phyloP scores from a whole-genome alignment of 2,113 vertebrate genomes.

The Sterrhoptilus dennistouni region DNA sequence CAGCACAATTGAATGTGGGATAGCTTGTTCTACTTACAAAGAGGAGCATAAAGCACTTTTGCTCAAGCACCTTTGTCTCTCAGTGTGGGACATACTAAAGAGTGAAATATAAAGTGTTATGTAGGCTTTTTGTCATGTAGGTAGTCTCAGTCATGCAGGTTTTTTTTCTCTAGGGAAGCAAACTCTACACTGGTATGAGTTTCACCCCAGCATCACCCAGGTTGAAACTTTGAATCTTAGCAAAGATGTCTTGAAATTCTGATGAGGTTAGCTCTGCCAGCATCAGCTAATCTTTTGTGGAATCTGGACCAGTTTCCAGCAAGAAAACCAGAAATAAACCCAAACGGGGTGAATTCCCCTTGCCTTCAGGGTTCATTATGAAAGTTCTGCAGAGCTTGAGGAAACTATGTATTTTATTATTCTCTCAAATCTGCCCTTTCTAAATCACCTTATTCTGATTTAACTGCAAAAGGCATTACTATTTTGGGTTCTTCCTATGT shows the following conservation, averaged over 20 bases:
- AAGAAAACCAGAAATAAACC: background rate
- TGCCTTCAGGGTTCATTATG: slow-evolving; percentile 40
- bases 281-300: slow-evolving; percentile 53
- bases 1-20: background rate
- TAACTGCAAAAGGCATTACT: slow-evolving; percentile 82
- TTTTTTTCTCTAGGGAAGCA: background rate
- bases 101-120: background rate
- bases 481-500: slow-evolving; percentile 80
- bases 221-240: background rate
- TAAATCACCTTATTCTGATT: slow-evolving; percentile 78
- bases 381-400: slow-evolving; percentile 43
- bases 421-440: slow-evolving; percentile 74
- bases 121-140: background rate
- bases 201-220: background rate
- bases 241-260: background rate
- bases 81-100: background rate
- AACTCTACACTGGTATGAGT: background rate
- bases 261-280: slow-evolving; percentile 10
- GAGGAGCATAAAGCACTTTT: background rate
- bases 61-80: background rate
- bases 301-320: slow-evolving; percentile 28
- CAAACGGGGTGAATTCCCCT: slow-evolving; percentile 25
- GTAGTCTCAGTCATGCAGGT: background rate
- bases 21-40: background rate
- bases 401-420: slow-evolving; percentile 64